These are phyloP conservation scores for Erebia epiphron DNA, from an alignment of 2,888 invertebrate species.

Conservation along the genomic window DNA sequence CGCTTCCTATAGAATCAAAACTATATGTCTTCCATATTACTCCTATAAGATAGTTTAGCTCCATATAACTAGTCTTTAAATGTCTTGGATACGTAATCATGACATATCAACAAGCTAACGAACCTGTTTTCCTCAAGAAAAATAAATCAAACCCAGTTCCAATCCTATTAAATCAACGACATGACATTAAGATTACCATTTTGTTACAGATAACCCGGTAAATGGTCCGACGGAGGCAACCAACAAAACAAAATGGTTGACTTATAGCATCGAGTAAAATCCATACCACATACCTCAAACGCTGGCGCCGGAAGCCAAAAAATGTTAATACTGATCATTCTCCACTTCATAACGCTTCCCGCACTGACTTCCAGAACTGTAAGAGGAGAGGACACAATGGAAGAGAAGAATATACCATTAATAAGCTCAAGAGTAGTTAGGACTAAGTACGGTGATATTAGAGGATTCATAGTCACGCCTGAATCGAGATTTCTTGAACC, in stretches of 20 bases:
- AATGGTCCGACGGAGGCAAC: conserved; percentile 56
- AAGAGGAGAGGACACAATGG: conserved; percentile 76
- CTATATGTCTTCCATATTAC: too few species aligned
- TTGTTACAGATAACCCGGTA: conserved; percentile 74
- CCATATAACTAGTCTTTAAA: too few species aligned
- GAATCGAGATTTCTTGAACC: conserved; percentile 92
- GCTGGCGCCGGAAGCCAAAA: conserved; percentile 70
- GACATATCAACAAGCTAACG: too few species aligned
- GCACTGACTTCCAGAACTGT: conserved; percentile 72
- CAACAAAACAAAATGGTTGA: conserved; percentile 66
- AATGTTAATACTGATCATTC: conserved; percentile 73
- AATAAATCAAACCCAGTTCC: neutral
- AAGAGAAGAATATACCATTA: conserved; percentile 76
- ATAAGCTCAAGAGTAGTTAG: conserved; percentile 92
- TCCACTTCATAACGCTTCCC: conserved; percentile 78
- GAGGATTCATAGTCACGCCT: conserved; percentile 92
- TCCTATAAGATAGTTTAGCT: too few species aligned
- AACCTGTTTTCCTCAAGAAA: neutral
- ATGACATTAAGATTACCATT: conserved; percentile 22
- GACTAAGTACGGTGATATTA: conserved; percentile 94
- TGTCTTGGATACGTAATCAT: too few species aligned
- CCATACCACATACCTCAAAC: conserved; percentile 51
- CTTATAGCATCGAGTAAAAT: conserved; percentile 70
- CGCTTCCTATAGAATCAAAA: too few species aligned
- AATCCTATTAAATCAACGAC: conserved; percentile 12